phyloP scores from a whole-genome alignment of 2,113 vertebrate genomes.

The Phylloscopus whistleri region DNA sequence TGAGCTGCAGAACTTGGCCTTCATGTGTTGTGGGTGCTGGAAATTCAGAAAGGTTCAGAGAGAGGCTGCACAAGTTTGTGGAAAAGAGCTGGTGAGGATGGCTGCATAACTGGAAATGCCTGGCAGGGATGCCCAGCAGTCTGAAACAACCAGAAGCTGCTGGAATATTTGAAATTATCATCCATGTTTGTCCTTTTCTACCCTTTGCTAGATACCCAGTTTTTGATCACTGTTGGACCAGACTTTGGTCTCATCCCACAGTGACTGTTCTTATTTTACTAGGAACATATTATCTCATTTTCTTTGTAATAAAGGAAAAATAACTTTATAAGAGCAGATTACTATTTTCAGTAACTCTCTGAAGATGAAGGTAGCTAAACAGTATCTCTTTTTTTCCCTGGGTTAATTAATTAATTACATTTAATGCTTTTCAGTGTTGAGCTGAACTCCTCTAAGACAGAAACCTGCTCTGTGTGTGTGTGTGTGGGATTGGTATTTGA shows the following conservation, averaged over 20 bases:
- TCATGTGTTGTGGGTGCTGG: neutral
- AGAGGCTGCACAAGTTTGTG: neutral
- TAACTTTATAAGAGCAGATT: neutral
- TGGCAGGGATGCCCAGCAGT: neutral
- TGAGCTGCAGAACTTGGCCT: neutral
- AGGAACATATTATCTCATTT: neutral
- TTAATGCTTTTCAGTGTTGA: neutral
- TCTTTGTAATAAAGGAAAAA: neutral
- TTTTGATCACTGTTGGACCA: neutral
- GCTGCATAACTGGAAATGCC: neutral
- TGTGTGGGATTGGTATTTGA: neutral
- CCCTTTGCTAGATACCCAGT: neutral
- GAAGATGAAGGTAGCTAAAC: neutral
- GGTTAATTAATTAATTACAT: neutral
- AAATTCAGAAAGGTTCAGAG: neutral
- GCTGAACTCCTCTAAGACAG: neutral
- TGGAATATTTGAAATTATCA: neutral
- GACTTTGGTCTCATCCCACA: neutral
- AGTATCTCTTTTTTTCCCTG: fast-evolving
- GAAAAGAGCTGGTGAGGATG: neutral
- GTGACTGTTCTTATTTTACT: neutral
- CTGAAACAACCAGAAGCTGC: neutral
- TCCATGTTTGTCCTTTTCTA: fast-evolving
- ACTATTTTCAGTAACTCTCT: neutral
- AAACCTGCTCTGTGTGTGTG: neutral